Conservation (phyloP, 2,113 vertebrate genomes). For the Thunnus thynnus region DNA sequence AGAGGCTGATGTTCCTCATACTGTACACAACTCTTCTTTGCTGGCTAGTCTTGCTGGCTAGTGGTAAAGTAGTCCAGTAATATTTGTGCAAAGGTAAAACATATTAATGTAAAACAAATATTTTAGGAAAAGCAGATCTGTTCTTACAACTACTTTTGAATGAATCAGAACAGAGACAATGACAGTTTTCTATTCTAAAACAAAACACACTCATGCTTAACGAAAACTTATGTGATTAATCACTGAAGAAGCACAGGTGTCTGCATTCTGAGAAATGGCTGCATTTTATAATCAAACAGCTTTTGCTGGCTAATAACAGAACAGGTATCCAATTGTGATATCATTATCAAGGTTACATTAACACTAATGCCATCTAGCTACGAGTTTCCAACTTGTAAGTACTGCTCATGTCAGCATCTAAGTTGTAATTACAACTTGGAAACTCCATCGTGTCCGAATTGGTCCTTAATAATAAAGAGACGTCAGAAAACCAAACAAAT, state of each 20-base stretch:
- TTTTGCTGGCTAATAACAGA: too few relatives aligned
- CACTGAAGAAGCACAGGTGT: background rate
- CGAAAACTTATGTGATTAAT: background rate
- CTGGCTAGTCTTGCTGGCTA: too few relatives aligned
- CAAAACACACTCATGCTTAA: too few relatives aligned
- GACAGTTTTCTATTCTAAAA: too few relatives aligned
- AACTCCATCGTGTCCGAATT: background rate
- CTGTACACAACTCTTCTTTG: background rate
- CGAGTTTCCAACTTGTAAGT: background rate
- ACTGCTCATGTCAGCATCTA: background rate
- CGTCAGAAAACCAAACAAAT: background rate
- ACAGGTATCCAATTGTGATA: too few relatives aligned
- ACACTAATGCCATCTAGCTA: background rate
- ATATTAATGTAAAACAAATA: background rate
- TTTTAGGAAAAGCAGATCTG: background rate
- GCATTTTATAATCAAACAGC: too few relatives aligned
- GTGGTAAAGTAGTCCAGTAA: background rate
- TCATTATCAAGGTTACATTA: background rate
- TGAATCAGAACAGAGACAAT: too few relatives aligned
- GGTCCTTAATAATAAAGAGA: too few relatives aligned
- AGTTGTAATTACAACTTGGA: background rate
- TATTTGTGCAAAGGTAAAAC: background rate
- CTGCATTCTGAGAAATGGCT: background rate
- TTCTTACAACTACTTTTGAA: background rate
- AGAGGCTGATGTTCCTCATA: slow-evolving; percentile 7